Conservation (phyloP, 2,888 invertebrate species). For the Coecobrya sp. region DNA sequence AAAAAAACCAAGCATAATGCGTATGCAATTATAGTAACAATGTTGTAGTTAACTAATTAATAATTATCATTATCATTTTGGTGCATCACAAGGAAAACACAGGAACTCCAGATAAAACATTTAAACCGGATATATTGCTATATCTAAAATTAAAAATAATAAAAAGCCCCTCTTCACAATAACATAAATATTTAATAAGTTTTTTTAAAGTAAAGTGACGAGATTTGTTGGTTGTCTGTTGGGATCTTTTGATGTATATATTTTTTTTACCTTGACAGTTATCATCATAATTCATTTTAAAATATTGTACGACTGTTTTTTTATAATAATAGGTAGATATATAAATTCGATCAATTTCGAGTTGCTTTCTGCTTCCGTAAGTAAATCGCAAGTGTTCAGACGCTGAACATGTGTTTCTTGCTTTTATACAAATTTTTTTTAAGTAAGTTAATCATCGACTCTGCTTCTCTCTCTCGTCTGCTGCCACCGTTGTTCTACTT, state of each 20-base stretch:
- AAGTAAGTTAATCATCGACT: neutral
- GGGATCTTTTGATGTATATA: neutral
- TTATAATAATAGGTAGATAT: neutral
- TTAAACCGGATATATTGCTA: neutral
- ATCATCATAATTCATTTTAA: neutral
- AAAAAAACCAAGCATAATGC: neutral
- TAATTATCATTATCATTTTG: neutral
- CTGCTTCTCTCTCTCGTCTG: neutral
- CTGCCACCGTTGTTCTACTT: neutral
- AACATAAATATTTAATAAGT: neutral
- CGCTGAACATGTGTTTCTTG: constrained; percentile 5
- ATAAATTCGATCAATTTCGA: constrained; percentile 27
- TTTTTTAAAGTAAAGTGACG: constrained; percentile 30
- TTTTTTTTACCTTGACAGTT: neutral
- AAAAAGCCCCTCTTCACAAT: neutral
- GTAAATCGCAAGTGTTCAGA: neutral
- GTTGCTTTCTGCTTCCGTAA: neutral
- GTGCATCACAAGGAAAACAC: constrained; percentile 23
- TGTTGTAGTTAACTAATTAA: neutral
- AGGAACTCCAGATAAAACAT: neutral
- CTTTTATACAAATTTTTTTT: neutral
- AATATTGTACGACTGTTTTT: neutral
- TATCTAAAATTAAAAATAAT: neutral
- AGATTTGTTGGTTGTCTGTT: neutral
- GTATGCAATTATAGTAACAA: neutral